phyloP scores from a whole-genome alignment of 2,113 vertebrate species.

The Camelus dromedarius region DNA sequence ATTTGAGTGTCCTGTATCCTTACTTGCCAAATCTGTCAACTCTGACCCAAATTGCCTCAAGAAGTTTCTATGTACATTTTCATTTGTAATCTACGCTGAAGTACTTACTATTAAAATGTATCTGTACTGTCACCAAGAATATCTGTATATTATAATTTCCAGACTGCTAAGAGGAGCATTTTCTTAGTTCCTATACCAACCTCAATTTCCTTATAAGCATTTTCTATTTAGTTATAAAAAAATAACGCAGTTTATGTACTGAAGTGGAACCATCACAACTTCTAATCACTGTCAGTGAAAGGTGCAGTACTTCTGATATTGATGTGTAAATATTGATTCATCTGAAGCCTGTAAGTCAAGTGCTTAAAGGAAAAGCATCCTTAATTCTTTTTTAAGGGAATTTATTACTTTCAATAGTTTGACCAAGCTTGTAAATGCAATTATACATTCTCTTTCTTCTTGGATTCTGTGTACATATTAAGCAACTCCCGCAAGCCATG shows the following conservation, averaged over 20 bases:
- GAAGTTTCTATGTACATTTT: conserved; percentile 75
- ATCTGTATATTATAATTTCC: neutral
- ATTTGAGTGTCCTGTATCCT: neutral
- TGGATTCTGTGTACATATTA: neutral
- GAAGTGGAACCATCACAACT: neutral
- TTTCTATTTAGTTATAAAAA: neutral
- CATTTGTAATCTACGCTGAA: conserved; percentile 75
- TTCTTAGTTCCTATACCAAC: neutral
- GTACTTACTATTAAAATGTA: neutral
- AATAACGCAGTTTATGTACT: rapidly evolving
- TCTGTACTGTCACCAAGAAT: neutral
- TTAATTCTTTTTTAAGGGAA: neutral
- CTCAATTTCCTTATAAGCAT: neutral
- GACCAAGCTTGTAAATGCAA: neutral
- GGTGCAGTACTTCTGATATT: neutral
- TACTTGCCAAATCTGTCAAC: conserved; percentile 14
- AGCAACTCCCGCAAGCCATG: neutral
- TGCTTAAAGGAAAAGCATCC: neutral
- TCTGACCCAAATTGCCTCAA: conserved; percentile 49
- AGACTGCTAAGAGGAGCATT: conserved; percentile 34
- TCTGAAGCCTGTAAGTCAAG: neutral
- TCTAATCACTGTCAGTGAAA: neutral
- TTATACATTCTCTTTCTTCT: neutral
- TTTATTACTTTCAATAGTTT: neutral
- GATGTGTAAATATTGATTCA: neutral